Evolutionary conservation across 2,888 invertebrate genomes (phyloP), one percentile per base, ranked within the genome.

Genomic region (Coenonympha glycerion): DNA sequence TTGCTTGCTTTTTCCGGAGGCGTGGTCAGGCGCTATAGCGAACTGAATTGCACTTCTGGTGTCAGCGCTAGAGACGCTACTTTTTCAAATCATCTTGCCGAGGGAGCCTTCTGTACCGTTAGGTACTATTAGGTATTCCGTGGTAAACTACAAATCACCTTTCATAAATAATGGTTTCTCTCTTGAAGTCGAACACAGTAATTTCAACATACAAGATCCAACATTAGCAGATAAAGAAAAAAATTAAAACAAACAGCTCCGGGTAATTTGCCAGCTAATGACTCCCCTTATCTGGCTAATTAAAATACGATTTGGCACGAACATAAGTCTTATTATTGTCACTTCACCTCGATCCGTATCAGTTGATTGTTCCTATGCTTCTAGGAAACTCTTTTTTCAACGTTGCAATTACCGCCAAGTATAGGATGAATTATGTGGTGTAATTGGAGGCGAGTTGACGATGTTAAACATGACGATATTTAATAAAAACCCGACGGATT

Each of bases 221-320:
- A 69, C 75, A 80, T 76, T 76, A 76, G 60, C 62, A 79, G 83
- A 85, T 83, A 84, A 82, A 71, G 63, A 68, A 67, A 76, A 73
- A 73, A 76, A 77, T 79, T 77, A 79, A 81, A 80, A 78, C 76
- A 76, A 77, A 81, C 73, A 70, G 68, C 69, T 71, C 68, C 60
- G 73, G 72, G 78, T 73, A 86, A 86, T 84, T 83, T 82, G 73
- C 80, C 69, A 71, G 75, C 80, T 82, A 86, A 86, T 81, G 82
- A 71, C 72, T 53, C 63, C 60, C 65, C 78, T 81, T 84, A 83
- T 84, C 83, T 78, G 55, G 53, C 75, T 84, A 86, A 86, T 86
- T 86, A 86, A 86, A 85, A 84, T 76, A 74, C 83, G 77, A 86
- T 86, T 86, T 85, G 76, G 83, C 79, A 78, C 79, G 78, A 58